These are phyloP conservation scores for Otis tarda DNA, from an alignment of 2,113 vertebrate species.

Conservation along the genomic window DNA sequence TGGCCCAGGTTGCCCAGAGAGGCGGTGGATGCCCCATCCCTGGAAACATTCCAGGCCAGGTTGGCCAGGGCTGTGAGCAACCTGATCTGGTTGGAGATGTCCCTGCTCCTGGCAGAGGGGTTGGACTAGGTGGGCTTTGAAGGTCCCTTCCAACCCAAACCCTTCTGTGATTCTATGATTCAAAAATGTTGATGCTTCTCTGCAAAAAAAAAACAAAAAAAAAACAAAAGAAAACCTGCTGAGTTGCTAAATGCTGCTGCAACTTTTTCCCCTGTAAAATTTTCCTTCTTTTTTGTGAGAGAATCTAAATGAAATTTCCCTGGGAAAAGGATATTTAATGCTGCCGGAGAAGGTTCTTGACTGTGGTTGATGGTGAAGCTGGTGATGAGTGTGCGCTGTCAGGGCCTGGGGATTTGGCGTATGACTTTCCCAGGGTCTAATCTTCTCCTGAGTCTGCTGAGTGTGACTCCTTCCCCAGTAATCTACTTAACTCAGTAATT, in stretches of 20 bases:
- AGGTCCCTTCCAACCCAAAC: too few relatives aligned
- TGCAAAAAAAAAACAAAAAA: too few relatives aligned
- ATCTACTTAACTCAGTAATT: constrained; percentile 82
- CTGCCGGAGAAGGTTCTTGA: constrained; percentile 52
- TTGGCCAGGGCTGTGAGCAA: too few relatives aligned
- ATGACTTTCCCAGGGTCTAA: constrained; percentile 84
- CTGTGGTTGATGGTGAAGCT: constrained; percentile 55
- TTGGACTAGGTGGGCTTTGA: too few relatives aligned
- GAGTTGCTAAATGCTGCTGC: neutral
- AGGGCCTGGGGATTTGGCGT: constrained; percentile 63
- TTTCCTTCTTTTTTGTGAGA: neutral
- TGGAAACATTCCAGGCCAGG: too few relatives aligned
- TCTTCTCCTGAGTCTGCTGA: constrained; percentile 75
- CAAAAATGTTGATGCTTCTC: too few relatives aligned
- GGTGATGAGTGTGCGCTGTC: constrained; percentile 59
- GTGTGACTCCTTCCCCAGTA: constrained; percentile 79
- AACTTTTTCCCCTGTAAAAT: neutral
- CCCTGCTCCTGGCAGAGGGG: too few relatives aligned
- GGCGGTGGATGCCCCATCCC: too few relatives aligned
- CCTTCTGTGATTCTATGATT: too few relatives aligned
- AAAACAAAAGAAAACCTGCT: neutral
- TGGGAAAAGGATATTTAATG: neutral
- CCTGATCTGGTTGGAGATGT: too few relatives aligned
- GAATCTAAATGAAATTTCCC: constrained; percentile 13
- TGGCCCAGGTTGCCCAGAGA: too few relatives aligned